Conservation (phyloP, 2,888 invertebrate species). For the Hypomecis punctinalis region DNA sequence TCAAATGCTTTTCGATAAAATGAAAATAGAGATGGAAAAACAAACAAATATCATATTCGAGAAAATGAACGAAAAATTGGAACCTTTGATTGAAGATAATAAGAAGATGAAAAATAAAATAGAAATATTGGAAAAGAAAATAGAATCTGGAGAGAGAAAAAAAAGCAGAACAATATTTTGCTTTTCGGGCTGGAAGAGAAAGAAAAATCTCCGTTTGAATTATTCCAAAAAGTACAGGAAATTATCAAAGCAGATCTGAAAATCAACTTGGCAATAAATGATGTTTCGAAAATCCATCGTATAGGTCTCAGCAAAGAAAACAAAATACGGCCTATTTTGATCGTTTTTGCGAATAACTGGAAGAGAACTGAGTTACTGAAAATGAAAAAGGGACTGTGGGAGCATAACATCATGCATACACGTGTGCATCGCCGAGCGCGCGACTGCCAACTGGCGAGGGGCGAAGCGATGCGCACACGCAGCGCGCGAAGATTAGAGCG, state of each 20-base stretch:
- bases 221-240: conserved; percentile 13
- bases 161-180: conserved; percentile 9
- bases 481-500: too few species aligned
- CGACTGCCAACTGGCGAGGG: too few species aligned
- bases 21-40: conserved; percentile 23
- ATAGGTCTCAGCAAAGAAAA: conserved; percentile 17
- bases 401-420: too few species aligned
- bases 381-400: conserved; percentile 15
- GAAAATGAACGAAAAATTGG: conserved; percentile 20
- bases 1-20: conserved; percentile 19
- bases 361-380: conserved; percentile 14
- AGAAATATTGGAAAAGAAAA: conserved; percentile 14
- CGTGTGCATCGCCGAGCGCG: too few species aligned
- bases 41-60: conserved; percentile 18
- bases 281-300: conserved; percentile 19
- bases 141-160: conserved; percentile 4
- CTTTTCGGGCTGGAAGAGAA: conserved; percentile 4
- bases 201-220: conserved; percentile 10
- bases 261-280: conserved; percentile 10
- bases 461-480: too few species aligned
- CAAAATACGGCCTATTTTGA: conserved; percentile 18
- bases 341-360: conserved; percentile 10
- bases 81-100: conserved; percentile 21
- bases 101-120: conserved; percentile 18
- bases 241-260: conserved; percentile 13